Base-by-base conservation (phyloP, 2,888 invertebrate species). In the Hanleya hanleyi region DNA sequence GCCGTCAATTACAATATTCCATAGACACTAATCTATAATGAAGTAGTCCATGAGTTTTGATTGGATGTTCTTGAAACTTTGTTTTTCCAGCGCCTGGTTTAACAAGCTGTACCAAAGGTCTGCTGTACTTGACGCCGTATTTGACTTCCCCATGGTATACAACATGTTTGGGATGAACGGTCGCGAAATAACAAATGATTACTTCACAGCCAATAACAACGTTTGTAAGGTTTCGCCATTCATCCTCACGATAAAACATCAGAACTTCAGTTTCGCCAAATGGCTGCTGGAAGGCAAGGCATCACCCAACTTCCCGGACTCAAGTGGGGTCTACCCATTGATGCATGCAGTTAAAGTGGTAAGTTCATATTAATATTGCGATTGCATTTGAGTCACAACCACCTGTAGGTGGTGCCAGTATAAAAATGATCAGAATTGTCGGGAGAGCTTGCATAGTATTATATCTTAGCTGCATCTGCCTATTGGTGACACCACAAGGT, bases 321-420 rank as follows among this genome's bases (percentile, higher is more conserved):
- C 77, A 22, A 67, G 79, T 6, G 79, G 80, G 1, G 66, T 82
- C 36, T 87, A 86, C 12, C 88, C 90, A 12, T 73, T 91, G 49
- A 89, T 90, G 89, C 83, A 89, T 69, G 90, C 90, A 50, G 85
- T 89, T 3, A 76, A 78, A 67, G 68, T 81, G 82, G 89, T 89
- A 72, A 74, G 81, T 1, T 26, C 7, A 49, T n/a, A n/a, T 18
- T 33, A 18, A 36, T 33, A 50, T 72, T 70, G 26, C 7, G n/a
- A n/a, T n/a, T n/a, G n/a, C n/a, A n/a, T n/a, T n/a, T n/a, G n/a
- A n/a, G n/a, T n/a, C n/a, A n/a, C n/a, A n/a, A n/a, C n/a, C n/a
- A n/a, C n/a, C n/a, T n/a, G n/a, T n/a, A n/a, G n/a, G n/a, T n/a
- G n/a, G n/a, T n/a, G n/a, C n/a, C n/a, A n/a, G n/a, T n/a, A n/a